A percentile compares a stretch with the other conserved stretches of the same genome.
phyloP scores from a whole-genome alignment of 1,140 invertebrate genomes.

The Drosophila gunungcola region DNA sequence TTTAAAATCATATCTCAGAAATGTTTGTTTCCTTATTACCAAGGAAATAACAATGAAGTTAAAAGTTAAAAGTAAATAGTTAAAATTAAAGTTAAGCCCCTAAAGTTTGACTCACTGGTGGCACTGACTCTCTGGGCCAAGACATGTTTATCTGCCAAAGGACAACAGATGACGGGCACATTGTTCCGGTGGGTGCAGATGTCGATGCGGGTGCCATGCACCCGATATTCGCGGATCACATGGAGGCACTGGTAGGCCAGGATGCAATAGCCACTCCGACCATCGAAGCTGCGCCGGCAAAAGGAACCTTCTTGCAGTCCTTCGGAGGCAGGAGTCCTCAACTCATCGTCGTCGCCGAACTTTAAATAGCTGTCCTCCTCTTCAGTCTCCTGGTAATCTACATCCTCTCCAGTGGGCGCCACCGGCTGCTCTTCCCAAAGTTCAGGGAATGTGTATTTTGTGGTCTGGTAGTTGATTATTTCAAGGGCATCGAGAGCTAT shows the following conservation, averaged over 20 bases:
- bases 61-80: too few species aligned
- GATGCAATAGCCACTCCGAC: slow-evolving; percentile 77
- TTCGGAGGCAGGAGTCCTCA: not conserved
- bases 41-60: too few species aligned
- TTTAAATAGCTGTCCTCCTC: slow-evolving; percentile 49
- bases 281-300: slow-evolving; percentile 79
- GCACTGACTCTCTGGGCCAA: slow-evolving; percentile 71
- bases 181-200: slow-evolving; percentile 76
- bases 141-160: slow-evolving; percentile 72
- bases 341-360: slow-evolving; percentile 46
- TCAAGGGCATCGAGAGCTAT: slow-evolving; percentile 56
- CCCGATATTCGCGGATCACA: slow-evolving; percentile 73
- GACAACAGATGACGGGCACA: slow-evolving; percentile 80
- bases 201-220: slow-evolving; percentile 74
- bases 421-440: slow-evolving; percentile 36
- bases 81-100: too few species aligned
- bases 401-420: not conserved
- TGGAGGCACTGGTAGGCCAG: slow-evolving; percentile 79
- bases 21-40: too few species aligned
- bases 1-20: too few species aligned
- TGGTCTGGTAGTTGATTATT: slow-evolving; percentile 68
- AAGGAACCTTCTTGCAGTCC: slow-evolving; percentile 64
- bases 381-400: slow-evolving; percentile 1
- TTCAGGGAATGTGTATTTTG: slow-evolving; percentile 51
- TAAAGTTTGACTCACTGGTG: slow-evolving; percentile 56